These are phyloP conservation scores for Synchiropus splendidus DNA, from an alignment of 2,113 vertebrate species.

Conservation along the genomic window DNA sequence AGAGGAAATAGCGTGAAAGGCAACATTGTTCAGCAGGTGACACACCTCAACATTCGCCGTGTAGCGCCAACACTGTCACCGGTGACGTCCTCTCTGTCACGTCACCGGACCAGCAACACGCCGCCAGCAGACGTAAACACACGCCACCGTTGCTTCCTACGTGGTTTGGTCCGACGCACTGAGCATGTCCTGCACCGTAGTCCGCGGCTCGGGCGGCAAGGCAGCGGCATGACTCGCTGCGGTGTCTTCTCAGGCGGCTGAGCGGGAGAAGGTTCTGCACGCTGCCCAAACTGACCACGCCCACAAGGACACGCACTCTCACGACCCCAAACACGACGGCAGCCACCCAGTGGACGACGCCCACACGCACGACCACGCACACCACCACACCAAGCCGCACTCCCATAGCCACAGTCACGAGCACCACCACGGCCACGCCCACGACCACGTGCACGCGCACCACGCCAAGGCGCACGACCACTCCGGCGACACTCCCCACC, in stretches of 20 bases:
- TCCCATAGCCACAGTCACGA: conserved; percentile 35
- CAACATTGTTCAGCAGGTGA: too few species aligned
- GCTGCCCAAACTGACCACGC: conserved; percentile 49
- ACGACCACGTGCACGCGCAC: conserved; percentile 55
- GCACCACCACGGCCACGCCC: conserved; percentile 44
- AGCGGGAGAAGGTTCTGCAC: conserved; percentile 56
- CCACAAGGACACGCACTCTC: conserved; percentile 28
- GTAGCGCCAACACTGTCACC: too few species aligned
- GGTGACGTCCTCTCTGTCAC: too few species aligned
- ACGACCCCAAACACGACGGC: conserved; percentile 9
- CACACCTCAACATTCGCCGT: too few species aligned
- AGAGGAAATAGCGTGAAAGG: too few species aligned
- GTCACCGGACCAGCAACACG: too few species aligned
- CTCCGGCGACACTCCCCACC: conserved; percentile 21
- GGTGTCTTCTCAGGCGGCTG: conserved; percentile 38
- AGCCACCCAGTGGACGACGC: conserved; percentile 1
- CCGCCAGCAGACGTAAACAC: too few species aligned
- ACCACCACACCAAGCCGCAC: conserved; percentile 48
- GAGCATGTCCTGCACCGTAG: too few species aligned
- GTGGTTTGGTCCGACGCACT: too few species aligned
- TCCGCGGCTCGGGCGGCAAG: too few species aligned
- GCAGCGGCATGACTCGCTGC: too few species aligned
- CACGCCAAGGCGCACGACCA: conserved; percentile 59
- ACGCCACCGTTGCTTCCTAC: too few species aligned
- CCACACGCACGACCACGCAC: conserved; percentile 34